Evolutionary conservation across 2,888 invertebrate species (phyloP), one percentile per base, ranked within the genome.

Genomic region (Zygothrica quintamaculata): DNA sequence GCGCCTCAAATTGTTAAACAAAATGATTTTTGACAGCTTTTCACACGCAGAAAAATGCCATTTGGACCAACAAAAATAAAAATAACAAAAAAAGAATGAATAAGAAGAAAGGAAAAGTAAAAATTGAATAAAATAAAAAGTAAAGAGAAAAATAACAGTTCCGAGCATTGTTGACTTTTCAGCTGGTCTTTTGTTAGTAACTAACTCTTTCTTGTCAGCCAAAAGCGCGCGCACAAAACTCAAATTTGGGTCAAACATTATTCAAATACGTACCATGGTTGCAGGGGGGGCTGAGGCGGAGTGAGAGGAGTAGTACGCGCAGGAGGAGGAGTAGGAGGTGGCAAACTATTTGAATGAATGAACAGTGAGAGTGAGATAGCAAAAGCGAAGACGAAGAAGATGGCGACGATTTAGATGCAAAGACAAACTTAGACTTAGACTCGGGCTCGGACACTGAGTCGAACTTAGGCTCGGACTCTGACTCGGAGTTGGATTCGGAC

Each of bases 201-300:
- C 71, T 74, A 78, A 82, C 79, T 74, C 75, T 84, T 80, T 84
- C 75, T 84, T 72, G 74, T 56, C 64, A 64, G 67, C 62, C 65
- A 66, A 68, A 69, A 62, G 74, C 74, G 76, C 73, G 73, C 78
- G 70, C 67, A 75, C 73, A 77, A 84, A 80, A 77, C 75, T 70
- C 58, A 66, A 75, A 81, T 81, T 81, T 81, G 52, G 80, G 80
- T 81, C 80, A 84, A 80, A 80, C 80, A 84, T 75, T 84, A 80
- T 80, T 80, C 84, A 80, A 80, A 80, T 80, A 68, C 73, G 61
- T 52, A 55, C 65, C 40, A 55, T 31, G 52, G 55, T 37, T 39
- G 15, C 7, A 15, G 31, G 31, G 29, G 31, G 31, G n/a, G 39
- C 16, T 12, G 39, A 11, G 37, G 16, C 3, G 11, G 26, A 8